Percentiles rank a stretch among this genome's conserved stretches.
Conservation (phyloP, 2,113 vertebrate genomes). For the Pterocles orientalis region DNA sequence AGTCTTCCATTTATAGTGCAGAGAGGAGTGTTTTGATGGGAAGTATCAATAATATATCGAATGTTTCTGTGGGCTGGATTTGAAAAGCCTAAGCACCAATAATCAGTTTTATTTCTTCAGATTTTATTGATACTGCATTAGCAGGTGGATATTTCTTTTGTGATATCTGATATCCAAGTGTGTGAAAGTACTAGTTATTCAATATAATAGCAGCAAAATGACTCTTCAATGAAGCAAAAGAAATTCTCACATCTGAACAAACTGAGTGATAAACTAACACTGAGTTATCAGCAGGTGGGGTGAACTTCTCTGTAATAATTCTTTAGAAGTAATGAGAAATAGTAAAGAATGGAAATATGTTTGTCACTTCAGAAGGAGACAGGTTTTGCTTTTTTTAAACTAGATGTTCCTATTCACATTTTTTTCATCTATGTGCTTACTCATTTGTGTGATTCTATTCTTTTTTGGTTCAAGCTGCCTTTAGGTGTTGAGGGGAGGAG, state of each 20-base stretch:
- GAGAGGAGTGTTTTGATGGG: slow-evolving; percentile 3
- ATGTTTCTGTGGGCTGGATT: neutral
- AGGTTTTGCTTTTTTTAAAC: neutral
- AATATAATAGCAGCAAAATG: neutral
- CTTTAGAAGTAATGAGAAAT: neutral
- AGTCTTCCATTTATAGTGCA: neutral
- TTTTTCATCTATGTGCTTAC: neutral
- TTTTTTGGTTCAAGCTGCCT: neutral
- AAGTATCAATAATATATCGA: slow-evolving; percentile 28
- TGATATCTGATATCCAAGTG: neutral
- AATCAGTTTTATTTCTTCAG: neutral
- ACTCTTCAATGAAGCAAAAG: neutral
- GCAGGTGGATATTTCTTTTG: neutral
- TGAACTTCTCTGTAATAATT: neutral
- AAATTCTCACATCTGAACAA: neutral
- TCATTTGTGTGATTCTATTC: neutral
- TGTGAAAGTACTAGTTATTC: neutral
- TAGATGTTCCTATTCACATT: neutral
- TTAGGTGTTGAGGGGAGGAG: neutral
- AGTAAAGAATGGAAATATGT: neutral
- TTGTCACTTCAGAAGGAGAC: neutral
- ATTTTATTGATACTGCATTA: slow-evolving; percentile 13
- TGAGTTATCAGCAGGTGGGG: neutral
- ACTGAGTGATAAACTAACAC: neutral
- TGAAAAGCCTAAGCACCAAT: neutral